A percentile compares a stretch with the other conserved stretches of the same genome.
phyloP scores from a whole-genome alignment of 2,888 invertebrate species.

The Margaritifera margaritifera region DNA sequence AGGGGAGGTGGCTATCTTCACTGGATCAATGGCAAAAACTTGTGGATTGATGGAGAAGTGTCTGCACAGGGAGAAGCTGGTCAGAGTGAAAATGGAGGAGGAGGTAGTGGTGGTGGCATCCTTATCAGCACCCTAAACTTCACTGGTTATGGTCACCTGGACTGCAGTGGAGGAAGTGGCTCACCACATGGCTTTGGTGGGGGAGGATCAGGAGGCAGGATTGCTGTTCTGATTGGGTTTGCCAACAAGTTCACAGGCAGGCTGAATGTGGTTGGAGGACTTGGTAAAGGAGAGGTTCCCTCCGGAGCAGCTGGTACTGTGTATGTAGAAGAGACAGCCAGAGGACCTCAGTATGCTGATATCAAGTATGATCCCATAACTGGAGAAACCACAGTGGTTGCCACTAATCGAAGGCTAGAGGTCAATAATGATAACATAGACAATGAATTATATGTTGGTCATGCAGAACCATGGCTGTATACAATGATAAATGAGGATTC shows the following conservation, averaged over 20 bases:
- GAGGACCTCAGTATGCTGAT: constrained; percentile 62
- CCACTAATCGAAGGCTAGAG: constrained; percentile 45
- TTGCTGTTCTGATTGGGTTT: constrained; percentile 48
- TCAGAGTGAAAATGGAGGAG: constrained; percentile 45
- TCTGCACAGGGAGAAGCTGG: constrained; percentile 48
- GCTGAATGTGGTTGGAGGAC: constrained; percentile 48
- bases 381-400: constrained; percentile 27
- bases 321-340: constrained; percentile 53
- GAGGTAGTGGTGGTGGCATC: constrained; percentile 59
- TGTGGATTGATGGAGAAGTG: constrained; percentile 54
- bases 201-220: constrained; percentile 56
- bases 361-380: constrained; percentile 48
- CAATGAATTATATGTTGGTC: constrained; percentile 43
- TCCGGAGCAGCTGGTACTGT: constrained; percentile 61
- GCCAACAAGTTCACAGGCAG: constrained; percentile 48
- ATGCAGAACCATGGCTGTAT: constrained; percentile 58
- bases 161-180: constrained; percentile 51
- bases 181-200: constrained; percentile 36
- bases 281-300: constrained; percentile 40
- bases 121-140: constrained; percentile 54
- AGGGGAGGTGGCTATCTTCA: constrained; percentile 55
- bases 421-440: constrained; percentile 56
- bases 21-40: constrained; percentile 48
- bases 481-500: constrained; percentile 46
- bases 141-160: constrained; percentile 56